Percentiles rank a stretch among this genome's conserved stretches.
Conservation (phyloP, 2,888 invertebrate species). For the Litoditis marina region DNA sequence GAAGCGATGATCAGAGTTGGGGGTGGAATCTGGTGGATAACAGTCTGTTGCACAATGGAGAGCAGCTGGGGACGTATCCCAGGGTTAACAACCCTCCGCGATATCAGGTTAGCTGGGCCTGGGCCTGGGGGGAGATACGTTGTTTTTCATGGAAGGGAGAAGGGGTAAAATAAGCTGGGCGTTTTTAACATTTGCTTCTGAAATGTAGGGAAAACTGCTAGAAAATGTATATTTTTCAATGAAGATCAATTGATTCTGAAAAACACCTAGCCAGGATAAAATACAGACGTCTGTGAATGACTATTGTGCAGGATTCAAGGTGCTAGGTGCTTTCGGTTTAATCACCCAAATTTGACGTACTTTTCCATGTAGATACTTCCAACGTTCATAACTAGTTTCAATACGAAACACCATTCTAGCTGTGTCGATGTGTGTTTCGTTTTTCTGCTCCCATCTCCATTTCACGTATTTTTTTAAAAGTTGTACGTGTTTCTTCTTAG, state of each 20-base stretch:
- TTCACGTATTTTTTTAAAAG: not conserved
- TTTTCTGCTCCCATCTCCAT: too few species aligned
- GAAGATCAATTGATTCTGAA: too few species aligned
- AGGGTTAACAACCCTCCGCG: slow-evolving; percentile 71
- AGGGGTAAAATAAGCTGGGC: too few species aligned
- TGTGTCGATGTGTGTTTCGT: too few species aligned
- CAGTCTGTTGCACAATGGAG: slow-evolving; percentile 90
- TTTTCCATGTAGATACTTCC: not conserved
- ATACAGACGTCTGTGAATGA: not conserved
- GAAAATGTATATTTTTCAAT: too few species aligned
- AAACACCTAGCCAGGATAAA: not conserved
- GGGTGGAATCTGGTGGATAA: slow-evolving; percentile 99
- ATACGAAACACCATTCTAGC: not conserved
- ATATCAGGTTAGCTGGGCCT: slow-evolving; percentile 84
- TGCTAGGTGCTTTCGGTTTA: too few species aligned
- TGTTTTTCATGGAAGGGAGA: too few species aligned
- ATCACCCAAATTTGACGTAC: not conserved
- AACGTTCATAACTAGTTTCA: slow-evolving; percentile 1
- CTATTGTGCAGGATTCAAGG: too few species aligned
- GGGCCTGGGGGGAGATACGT: not conserved
- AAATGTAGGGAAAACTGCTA: too few species aligned
- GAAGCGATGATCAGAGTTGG: slow-evolving; percentile 95
- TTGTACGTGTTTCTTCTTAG: slow-evolving; percentile 67
- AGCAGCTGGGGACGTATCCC: slow-evolving; percentile 68
- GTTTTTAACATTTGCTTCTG: too few species aligned